phyloP scores from a whole-genome alignment of 2,797 vertebrate genomes.

The Halcyon badia region DNA sequence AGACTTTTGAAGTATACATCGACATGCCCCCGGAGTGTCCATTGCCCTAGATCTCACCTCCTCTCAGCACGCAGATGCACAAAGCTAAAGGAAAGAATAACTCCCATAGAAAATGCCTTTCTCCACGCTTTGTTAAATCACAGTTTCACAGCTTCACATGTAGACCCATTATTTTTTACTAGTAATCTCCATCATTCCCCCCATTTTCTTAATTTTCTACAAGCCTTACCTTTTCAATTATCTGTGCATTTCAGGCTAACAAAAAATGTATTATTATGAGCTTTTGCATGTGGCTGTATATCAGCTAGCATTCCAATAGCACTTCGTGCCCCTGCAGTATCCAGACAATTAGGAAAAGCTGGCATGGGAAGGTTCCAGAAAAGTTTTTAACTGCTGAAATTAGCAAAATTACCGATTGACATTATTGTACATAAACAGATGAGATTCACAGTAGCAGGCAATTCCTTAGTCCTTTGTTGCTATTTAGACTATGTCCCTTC shows the following conservation, averaged over 20 bases:
- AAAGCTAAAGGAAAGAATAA: background rate
- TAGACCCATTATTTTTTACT: background rate
- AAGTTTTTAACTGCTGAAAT: slow-evolving; percentile 55
- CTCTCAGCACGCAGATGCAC: background rate
- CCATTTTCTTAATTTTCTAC: slow-evolving; percentile 1
- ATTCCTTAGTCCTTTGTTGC: slow-evolving; percentile 29
- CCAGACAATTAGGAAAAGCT: slow-evolving; percentile 33
- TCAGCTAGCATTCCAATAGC: background rate
- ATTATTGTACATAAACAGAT: slow-evolving; percentile 39
- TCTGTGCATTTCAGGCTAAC: background rate
- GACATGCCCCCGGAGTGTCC: background rate
- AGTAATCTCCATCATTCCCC: background rate
- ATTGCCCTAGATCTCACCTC: background rate
- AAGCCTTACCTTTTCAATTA: background rate
- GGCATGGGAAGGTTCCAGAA: background rate
- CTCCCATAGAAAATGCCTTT: background rate
- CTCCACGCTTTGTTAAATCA: background rate
- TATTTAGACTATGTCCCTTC: background rate
- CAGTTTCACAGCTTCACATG: background rate
- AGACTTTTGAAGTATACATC: background rate
- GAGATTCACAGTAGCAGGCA: background rate
- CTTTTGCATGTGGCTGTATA: background rate
- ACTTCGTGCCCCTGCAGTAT: background rate
- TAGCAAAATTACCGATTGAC: background rate
- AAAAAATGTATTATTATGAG: background rate